These are phyloP conservation scores for Indicator maculatus DNA, from an alignment of 2,113 vertebrate genomes.

Conservation along the genomic window DNA sequence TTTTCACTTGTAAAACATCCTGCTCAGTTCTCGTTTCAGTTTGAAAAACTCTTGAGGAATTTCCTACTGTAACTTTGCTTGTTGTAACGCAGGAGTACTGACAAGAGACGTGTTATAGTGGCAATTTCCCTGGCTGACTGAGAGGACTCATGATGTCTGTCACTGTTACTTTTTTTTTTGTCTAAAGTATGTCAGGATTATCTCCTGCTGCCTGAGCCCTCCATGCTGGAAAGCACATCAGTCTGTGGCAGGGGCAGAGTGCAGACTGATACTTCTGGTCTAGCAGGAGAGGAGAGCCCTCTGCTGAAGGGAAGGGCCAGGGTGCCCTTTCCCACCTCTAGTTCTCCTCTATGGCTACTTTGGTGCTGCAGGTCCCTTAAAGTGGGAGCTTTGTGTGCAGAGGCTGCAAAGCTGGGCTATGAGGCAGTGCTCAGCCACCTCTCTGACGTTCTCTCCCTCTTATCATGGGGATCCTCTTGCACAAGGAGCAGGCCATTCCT, in stretches of 20 bases:
- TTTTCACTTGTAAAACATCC: not conserved
- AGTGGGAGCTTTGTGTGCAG: not conserved
- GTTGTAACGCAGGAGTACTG: not conserved
- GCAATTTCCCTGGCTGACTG: not conserved
- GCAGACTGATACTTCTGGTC: not conserved
- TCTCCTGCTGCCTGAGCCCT: not conserved
- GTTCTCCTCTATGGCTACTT: not conserved
- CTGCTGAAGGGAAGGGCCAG: not conserved
- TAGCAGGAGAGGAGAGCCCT: not conserved
- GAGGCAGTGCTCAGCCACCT: not conserved
- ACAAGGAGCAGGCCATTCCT: not conserved
- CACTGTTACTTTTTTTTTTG: not conserved
- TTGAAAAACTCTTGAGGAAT: not conserved
- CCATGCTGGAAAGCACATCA: not conserved
- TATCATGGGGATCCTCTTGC: not conserved
- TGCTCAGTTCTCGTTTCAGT: not conserved
- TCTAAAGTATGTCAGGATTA: not conserved
- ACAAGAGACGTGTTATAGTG: not conserved
- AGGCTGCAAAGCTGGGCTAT: not conserved
- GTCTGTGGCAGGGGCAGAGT: not conserved
- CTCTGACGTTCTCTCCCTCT: not conserved
- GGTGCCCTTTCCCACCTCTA: not conserved
- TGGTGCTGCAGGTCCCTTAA: rapidly evolving
- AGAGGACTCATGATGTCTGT: not conserved
- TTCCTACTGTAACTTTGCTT: not conserved